Base-by-base conservation (phyloP, 2,797 vertebrate genomes). In the Coregonus sp. region DNA sequence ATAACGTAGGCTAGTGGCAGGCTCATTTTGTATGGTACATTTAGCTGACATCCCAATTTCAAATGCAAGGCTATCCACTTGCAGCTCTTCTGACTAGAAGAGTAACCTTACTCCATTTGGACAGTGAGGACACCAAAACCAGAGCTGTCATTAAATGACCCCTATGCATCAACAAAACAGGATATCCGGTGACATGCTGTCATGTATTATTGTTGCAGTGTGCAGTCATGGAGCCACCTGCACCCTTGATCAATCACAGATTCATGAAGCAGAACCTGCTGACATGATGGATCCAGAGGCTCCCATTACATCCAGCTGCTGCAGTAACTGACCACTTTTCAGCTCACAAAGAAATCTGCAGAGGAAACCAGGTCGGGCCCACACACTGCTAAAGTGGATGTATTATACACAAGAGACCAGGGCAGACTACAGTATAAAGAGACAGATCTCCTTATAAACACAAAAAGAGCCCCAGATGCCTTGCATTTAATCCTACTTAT, bases 181-280 rank as follows among this genome's bases (percentile, higher is more conserved):
- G 80, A 85, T 82, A 90, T 89, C 82, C 88, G 78, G 81, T 85
- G 87, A 81, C 86, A 72, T 31, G 12, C 79, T 61, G 78, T 74
- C 84, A 80, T 56, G 75, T 83, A 76, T 83, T 86, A 84, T 89
- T 90, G 89, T 87, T 86, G 82, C 84, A 89, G 85, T 88, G 87
- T 89, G 92, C 91, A 89, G 91, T 90, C 91, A 87, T 56, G 74
- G 84, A 85, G 81, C 81, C 75, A 76, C 83, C 85, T 83, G 76
- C 79, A 85, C 79, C 84, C 69, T 75, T 78, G 88, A 93, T 92
- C 91, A 91, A 91, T 92, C 89, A 91, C 81, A 82, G 86, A 91
- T 87, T 86, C 90, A 91, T 91, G 90, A 92, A 88, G 84, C 86
- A 81, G 82, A 89, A 87, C 85, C 78, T 84, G 88, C 89, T 91